Percentiles rank a stretch among this genome's conserved stretches.
phyloP scores from a whole-genome alignment of 53 echinoderm and acorn worm genomes.

The Paracentrotus lividus region DNA sequence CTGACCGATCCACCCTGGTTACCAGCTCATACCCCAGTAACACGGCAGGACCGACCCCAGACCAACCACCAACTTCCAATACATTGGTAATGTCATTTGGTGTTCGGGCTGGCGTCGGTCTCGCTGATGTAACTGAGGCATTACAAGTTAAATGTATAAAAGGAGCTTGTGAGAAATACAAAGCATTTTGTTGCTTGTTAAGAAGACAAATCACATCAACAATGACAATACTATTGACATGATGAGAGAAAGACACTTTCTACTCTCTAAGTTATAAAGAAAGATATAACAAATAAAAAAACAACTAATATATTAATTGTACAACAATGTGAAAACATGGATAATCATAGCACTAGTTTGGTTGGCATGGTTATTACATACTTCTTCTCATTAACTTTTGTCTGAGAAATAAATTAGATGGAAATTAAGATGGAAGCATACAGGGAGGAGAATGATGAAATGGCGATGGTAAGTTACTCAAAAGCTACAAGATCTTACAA shows the following conservation, averaged over 20 bases:
- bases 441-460: constrained; percentile 54
- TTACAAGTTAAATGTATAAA: constrained; percentile 56
- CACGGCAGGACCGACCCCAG: too few relatives aligned
- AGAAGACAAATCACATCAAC: constrained; percentile 55
- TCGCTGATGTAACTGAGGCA: too few relatives aligned
- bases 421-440: constrained; percentile 67
- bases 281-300: constrained; percentile 31
- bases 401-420: constrained; percentile 52
- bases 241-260: constrained; percentile 31
- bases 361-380: constrained; percentile 65
- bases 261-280: constrained; percentile 55
- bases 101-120: too few relatives aligned
- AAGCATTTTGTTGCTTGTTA: constrained; percentile 60
- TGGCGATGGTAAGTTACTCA: constrained; percentile 39
- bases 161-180: constrained; percentile 63
- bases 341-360: constrained; percentile 59
- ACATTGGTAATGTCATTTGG: too few relatives aligned
- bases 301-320: constrained; percentile 34
- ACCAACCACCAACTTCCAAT: too few relatives aligned
- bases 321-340: constrained; percentile 21
- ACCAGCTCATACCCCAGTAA: too few relatives aligned
- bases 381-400: constrained; percentile 1
- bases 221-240: constrained; percentile 46
- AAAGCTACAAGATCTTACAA: background rate
- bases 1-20: constrained; percentile 67